Conservation (phyloP, 1,140 invertebrate genomes). For the Adelges cooleyi region DNA sequence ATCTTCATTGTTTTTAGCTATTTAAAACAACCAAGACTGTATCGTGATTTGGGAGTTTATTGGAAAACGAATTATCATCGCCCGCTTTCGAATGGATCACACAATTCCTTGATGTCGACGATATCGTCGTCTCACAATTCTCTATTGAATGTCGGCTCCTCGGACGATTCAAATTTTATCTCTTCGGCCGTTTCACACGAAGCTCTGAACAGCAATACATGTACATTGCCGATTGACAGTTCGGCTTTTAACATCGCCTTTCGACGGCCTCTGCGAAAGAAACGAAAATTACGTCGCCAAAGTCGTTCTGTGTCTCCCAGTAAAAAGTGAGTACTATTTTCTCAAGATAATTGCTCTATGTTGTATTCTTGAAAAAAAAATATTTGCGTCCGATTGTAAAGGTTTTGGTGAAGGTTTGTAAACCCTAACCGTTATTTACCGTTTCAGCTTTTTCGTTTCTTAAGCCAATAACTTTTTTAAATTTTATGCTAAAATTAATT, state of each 20-base stretch:
- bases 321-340: constrained; percentile 30
- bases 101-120: constrained; percentile 57
- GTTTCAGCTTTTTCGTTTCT: too few relatives aligned
- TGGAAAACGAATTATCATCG: constrained; percentile 52
- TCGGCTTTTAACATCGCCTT: constrained; percentile 37
- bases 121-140: constrained; percentile 68
- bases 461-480: too few relatives aligned
- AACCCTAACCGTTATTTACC: too few relatives aligned
- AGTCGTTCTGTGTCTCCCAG: constrained; percentile 2
- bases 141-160: constrained; percentile 55
- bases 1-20: neutral
- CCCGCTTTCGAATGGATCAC: constrained; percentile 52
- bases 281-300: neutral
- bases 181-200: constrained; percentile 75
- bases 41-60: constrained; percentile 37
- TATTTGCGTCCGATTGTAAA: too few relatives aligned
- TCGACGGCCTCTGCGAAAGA: neutral
- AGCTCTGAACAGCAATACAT: constrained; percentile 65
- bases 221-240: constrained; percentile 69
- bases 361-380: too few relatives aligned
- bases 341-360: too few relatives aligned
- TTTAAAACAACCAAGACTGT: constrained; percentile 19
- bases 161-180: constrained; percentile 71
- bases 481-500: too few relatives aligned
- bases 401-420: too few relatives aligned